Conservation (phyloP, 92 coral and sea anemone genomes). For the Heliopora coerulea region DNA sequence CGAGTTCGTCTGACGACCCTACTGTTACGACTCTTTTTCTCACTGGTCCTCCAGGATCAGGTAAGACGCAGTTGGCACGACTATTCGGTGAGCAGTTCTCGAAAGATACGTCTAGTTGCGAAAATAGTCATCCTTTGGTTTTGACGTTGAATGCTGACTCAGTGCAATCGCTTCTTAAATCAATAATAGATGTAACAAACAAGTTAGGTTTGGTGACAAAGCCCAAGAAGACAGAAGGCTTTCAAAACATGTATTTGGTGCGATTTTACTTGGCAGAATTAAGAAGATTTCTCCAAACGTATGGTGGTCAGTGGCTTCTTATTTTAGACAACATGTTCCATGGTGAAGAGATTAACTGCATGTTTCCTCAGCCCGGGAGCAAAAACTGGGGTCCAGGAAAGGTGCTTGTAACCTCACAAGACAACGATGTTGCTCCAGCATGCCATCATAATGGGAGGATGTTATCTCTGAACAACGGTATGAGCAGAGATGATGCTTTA, state of each 20-base stretch:
- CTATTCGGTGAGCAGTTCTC: constrained; percentile 62
- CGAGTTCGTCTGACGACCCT: constrained; percentile 23
- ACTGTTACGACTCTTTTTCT: constrained; percentile 66
- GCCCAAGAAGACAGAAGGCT: constrained; percentile 23
- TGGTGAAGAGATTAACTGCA: constrained; percentile 57
- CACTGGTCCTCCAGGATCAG: constrained; percentile 94
- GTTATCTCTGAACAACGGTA: constrained; percentile 59
- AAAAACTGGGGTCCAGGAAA: constrained; percentile 77
- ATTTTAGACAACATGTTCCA: constrained; percentile 71
- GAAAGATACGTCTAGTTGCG: constrained; percentile 3
- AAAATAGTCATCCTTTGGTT: constrained; percentile 43
- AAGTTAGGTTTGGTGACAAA: constrained; percentile 36
- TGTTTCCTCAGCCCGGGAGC: constrained; percentile 72
- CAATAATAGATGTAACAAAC: constrained; percentile 33
- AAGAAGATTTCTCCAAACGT: constrained; percentile 44
- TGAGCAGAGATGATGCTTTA: constrained; percentile 71
- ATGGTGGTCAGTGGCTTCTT: constrained; percentile 61
- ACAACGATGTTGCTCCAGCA: constrained; percentile 62
- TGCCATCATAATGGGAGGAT: constrained; percentile 60
- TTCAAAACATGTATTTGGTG: constrained; percentile 30
- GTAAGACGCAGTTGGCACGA: constrained; percentile 82
- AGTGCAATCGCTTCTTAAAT: constrained; percentile 64
- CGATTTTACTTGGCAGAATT: constrained; percentile 41
- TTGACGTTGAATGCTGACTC: constrained; percentile 74
- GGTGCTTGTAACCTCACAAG: constrained; percentile 84